phyloP scores from a whole-genome alignment of 2,797 vertebrate genomes.

The Alcedo atthis region DNA sequence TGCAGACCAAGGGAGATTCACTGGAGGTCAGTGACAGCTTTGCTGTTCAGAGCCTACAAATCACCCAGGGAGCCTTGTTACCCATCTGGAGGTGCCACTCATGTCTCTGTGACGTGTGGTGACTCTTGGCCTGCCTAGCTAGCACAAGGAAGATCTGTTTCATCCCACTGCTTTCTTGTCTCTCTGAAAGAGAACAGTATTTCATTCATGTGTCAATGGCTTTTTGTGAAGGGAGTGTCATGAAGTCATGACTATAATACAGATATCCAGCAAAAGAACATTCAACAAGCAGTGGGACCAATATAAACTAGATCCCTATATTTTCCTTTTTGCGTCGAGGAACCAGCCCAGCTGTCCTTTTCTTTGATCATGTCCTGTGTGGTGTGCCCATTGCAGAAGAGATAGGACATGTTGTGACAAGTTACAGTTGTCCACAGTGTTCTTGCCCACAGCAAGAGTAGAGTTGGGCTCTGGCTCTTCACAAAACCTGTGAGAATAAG shows the following conservation, averaged over 20 bases:
- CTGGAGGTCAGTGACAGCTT: not conserved
- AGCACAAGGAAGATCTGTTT: not conserved
- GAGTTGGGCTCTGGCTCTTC: not conserved
- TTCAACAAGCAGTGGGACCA: not conserved
- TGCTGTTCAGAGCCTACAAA: constrained; percentile 1
- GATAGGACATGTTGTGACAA: not conserved
- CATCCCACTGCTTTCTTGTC: not conserved
- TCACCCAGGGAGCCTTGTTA: not conserved
- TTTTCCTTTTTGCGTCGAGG: not conserved
- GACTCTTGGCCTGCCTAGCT: not conserved
- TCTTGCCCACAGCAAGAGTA: not conserved
- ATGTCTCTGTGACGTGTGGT: rapidly evolving
- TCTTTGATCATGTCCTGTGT: rapidly evolving
- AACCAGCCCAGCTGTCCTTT: not conserved
- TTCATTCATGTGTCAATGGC: not conserved
- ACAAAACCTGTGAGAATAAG: not conserved
- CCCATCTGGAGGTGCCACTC: not conserved
- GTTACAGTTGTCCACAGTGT: not conserved
- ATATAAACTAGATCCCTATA: rapidly evolving
- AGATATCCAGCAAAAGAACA: not conserved
- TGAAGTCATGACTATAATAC: not conserved
- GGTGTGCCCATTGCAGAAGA: not conserved
- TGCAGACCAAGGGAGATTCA: not conserved
- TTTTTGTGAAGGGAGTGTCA: not conserved
- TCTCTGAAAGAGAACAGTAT: not conserved